Evolutionary conservation across 2,797 vertebrate species (phyloP), one percentile per base, ranked within the genome.

Genomic region (Platyrinchus mystaceus): DNA sequence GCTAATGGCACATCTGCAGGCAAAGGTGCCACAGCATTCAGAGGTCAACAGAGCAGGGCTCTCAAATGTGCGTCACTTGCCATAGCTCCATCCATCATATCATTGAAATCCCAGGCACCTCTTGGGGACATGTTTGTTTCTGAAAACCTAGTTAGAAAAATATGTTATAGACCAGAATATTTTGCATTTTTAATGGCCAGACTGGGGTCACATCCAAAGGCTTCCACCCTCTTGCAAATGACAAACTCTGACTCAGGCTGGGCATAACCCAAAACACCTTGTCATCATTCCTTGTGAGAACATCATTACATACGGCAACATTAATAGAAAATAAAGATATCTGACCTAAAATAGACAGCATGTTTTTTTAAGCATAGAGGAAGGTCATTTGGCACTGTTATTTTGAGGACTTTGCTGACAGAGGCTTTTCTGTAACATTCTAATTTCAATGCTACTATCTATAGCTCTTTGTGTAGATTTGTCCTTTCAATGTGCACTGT

Each of bases 391-490:
- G 0, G 43, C 36, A 53, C 67, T 76, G 78, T 73, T 93, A 93
- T 94, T 96, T 95, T 93, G 83, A 94, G 84, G 58, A 94, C 86
- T 96, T 28, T 95, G 96, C 96, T 97, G 97, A 97, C 95, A 93
- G 69, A 87, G 46, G 37, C 62, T 95, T 97, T 96, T 97, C 94
- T 97, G 89, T 68, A 90, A 96, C 78, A 66, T 89, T 94, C 93
- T 95, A 95, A 95, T 96, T 95, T 93, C 86, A 89, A 46, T 63
- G 96, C 91, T 97, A 81, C 93, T 94, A 97, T 97, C 95, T 94
- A 94, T 96, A 96, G 95, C 76, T 82, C 91, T 97, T 96, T 95
- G 94, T 94, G 96, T 79, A 75, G 94, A 87, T 92, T 95, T 91
- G 92, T 96, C 97, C 96, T 97, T 96, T 94, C 94, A 81, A 5